Evolutionary conservation across 2,888 invertebrate species (phyloP), one percentile per base, ranked within the genome.

Genomic region (Amphipyra tragopoginis): DNA sequence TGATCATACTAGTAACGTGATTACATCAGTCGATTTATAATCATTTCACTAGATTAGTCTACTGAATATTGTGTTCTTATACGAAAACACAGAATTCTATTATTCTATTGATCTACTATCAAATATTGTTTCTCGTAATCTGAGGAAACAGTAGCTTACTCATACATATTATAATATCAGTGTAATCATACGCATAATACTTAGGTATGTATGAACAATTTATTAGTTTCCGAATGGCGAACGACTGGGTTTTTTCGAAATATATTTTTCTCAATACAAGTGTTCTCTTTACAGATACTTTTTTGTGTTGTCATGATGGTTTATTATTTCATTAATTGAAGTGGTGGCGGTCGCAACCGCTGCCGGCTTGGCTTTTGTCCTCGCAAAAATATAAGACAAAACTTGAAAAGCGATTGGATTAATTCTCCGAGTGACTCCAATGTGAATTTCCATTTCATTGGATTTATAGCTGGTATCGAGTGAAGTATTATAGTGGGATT

Each of bases 281-380:
- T 62, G 57, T 62, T 58, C 54, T 36, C 36, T 72, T 63, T 65
- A 59, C 57, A 65, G 44, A 64, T 65, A 65, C 55, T 73, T 75
- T 70, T 68, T 75, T 70, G 69, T 72, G 75, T 77, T 77, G 75
- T 78, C 74, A 78, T 65, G 62, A 72, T 73, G 77, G 77, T 81
- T 81, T 84, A 84, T 84, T 83, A 82, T 83, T 83, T 85, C 69
- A 85, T 83, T 85, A 86, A 83, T 79, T 80, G 80, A 81, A 86
- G 79, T 82, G 78, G 73, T 70, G 60, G 73, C 72, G 51, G 69
- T 72, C 60, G 69, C 72, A 55, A 66, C 74, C 65, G 61, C 72
- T 66, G 47, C 58, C 29, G 68, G 65, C 52, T 63, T 69, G 63
- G 65, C 64, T 75, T 82, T 83, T 82, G 74, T 74, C 67, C 77